Base-by-base conservation (phyloP, 2,888 invertebrate genomes). In the Yponomeuta cagnagella region DNA sequence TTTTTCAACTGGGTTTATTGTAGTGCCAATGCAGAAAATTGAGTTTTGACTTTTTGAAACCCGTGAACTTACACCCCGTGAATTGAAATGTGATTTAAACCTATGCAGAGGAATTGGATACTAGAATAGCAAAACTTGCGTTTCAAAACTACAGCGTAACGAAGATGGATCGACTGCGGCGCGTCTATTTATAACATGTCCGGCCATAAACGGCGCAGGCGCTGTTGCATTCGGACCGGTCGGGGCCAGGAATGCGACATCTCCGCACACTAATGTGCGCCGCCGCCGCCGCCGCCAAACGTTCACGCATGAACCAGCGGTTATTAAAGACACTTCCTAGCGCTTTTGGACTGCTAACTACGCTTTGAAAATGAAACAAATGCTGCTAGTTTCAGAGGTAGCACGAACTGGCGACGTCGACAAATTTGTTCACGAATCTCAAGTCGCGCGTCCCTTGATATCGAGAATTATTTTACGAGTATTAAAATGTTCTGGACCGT, bases 161-260 rank as follows among this genome's bases (percentile, higher is more conserved):
- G 81, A 82, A 87, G 90, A 90, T 86, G 86, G 87, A 89, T 88
- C 86, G 81, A 84, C 80, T 82, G 86, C 87, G 81, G 83, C 80
- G 81, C 82, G 81, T 89, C 90, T 91, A 90, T 90, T 90, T 91
- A 89, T 91, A 90, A 86, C 88, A 87, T 87, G 87, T 86, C 84
- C 85, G 82, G 81, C 88, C 88, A 87, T 89, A 89, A 90, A 89
- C 88, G 85, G 88, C 83, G 79, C 43, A 43, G 85, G 82, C 77
- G 79, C 77, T 76, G 52, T 10, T n/a, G 70, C 48, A 23, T n/a
- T 48, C 78, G 82, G 82, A 89, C 91, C 91, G 90, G 91, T 90
- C 88, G 77, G 82, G 85, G 80, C 72, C 77, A 80, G 89, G 90
- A 89, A 89, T 89, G 88, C 84, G 86, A 58, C 52, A 58, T 58